Conservation (phyloP, 30 jellyfish, hydroid and myxozoan genomes). For the Chironex yamaguchii region DNA sequence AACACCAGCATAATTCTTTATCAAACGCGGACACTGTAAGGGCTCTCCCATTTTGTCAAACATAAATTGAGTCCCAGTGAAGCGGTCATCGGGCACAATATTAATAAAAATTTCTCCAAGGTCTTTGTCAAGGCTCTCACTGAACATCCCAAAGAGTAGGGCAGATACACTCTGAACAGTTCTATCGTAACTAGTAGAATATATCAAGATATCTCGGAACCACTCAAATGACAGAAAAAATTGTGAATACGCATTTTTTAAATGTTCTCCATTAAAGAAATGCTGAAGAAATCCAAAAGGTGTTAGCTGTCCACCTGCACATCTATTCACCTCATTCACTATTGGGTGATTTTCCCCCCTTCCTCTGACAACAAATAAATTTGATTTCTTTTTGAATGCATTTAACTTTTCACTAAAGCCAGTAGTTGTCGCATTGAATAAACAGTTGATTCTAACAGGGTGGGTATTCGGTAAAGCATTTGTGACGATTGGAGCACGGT, state of each 20-base stretch:
- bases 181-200: slow-evolving; percentile 88
- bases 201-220: slow-evolving; percentile 37
- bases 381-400: slow-evolving; percentile 17
- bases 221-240: slow-evolving; percentile 15
- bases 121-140: neutral
- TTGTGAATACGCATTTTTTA: slow-evolving; percentile 42
- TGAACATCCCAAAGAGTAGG: slow-evolving; percentile 79
- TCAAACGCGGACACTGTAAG: slow-evolving; percentile 67
- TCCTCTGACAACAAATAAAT: slow-evolving; percentile 27
- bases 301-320: slow-evolving; percentile 94
- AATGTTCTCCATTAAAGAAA: slow-evolving; percentile 67
- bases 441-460: slow-evolving; percentile 87
- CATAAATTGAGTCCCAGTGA: slow-evolving; percentile 78
- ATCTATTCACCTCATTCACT: slow-evolving; percentile 53
- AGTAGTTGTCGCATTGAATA: slow-evolving; percentile 34
- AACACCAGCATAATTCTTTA: slow-evolving; percentile 5
- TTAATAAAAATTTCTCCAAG: slow-evolving; percentile 26
- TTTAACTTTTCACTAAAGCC: slow-evolving; percentile 12
- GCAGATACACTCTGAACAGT: slow-evolving; percentile 99
- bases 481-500: slow-evolving; percentile 88
- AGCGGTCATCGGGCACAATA: slow-evolving; percentile 61
- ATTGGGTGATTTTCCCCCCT: slow-evolving; percentile 13
- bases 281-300: slow-evolving; percentile 94
- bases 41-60: slow-evolving; percentile 35
- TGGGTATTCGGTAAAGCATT: slow-evolving; percentile 80